These are phyloP conservation scores for Chironomus tepperi DNA, from an alignment of 1,140 invertebrate genomes.

Conservation along the genomic window DNA sequence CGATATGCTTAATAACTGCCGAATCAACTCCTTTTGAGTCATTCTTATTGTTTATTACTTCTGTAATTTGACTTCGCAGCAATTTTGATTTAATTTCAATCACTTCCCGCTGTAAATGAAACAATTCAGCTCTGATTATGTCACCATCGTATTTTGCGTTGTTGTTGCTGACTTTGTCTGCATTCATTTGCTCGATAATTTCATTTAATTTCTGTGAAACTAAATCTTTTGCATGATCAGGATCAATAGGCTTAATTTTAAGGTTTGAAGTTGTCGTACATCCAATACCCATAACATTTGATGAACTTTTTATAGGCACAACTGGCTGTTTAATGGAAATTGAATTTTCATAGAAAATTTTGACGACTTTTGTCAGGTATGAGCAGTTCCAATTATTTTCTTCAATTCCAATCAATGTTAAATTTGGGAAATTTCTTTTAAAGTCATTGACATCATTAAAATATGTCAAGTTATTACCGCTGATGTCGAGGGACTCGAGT, in stretches of 20 bases:
- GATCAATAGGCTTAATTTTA: not conserved
- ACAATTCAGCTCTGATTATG: not conserved
- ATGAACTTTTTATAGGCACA: not conserved
- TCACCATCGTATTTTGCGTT: not conserved
- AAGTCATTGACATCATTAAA: not conserved
- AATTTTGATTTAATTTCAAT: not conserved
- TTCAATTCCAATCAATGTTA: not conserved
- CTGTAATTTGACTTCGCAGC: not conserved
- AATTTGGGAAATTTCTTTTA: not conserved
- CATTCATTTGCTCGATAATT: not conserved
- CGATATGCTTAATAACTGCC: not conserved
- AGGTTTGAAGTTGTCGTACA: not conserved
- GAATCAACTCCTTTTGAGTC: not conserved
- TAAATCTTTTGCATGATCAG: not conserved
- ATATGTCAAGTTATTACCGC: not conserved
- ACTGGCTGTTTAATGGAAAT: not conserved
- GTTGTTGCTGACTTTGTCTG: not conserved
- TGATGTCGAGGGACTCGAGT: not conserved
- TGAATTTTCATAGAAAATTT: not conserved
- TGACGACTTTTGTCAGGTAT: not conserved
- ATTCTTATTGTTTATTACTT: not conserved
- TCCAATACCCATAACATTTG: not conserved
- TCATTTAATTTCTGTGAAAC: not conserved
- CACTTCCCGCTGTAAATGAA: not conserved
- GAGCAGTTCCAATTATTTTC: not conserved